Conservation (phyloP, 2,888 invertebrate species). For the Tetropium fuscum region DNA sequence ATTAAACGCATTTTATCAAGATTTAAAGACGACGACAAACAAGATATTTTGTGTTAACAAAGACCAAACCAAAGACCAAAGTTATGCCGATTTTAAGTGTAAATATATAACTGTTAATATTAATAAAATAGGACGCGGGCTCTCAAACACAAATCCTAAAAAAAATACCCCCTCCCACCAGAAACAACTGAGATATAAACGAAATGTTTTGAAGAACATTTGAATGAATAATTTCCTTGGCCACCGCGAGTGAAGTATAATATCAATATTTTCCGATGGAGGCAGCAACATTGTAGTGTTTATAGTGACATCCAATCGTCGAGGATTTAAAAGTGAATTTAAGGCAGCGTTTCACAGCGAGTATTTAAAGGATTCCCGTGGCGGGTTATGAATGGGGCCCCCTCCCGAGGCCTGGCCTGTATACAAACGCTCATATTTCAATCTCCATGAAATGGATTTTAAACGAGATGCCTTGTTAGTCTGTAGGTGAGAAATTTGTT, state of each 20-base stretch:
- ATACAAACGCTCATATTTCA: slow-evolving; percentile 64
- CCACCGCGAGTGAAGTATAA: slow-evolving; percentile 15
- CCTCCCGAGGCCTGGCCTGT: slow-evolving; percentile 59
- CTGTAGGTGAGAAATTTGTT: slow-evolving; percentile 67
- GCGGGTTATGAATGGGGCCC: slow-evolving; percentile 60
- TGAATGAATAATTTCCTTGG: too few species aligned
- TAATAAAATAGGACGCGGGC: too few species aligned
- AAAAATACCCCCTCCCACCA: too few species aligned
- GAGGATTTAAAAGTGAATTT: slow-evolving; percentile 49
- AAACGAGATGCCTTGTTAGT: slow-evolving; percentile 65
- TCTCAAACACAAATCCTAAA: too few species aligned
- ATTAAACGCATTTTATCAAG: too few species aligned
- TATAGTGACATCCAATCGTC: slow-evolving; percentile 48
- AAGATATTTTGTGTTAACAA: too few species aligned
- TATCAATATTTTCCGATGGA: neutral
- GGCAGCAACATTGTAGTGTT: slow-evolving; percentile 35
- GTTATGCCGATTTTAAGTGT: too few species aligned
- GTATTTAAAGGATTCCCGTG: slow-evolving; percentile 42
- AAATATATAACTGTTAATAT: too few species aligned
- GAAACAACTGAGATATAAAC: too few species aligned
- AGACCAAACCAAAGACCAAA: too few species aligned
- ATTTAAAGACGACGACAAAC: too few species aligned
- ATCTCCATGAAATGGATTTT: slow-evolving; percentile 63
- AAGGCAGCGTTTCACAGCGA: slow-evolving; percentile 40
- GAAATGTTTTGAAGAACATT: too few species aligned